Evolutionary conservation across 2,113 vertebrate genomes (phyloP).

Genomic region (Axis porcinus): DNA sequence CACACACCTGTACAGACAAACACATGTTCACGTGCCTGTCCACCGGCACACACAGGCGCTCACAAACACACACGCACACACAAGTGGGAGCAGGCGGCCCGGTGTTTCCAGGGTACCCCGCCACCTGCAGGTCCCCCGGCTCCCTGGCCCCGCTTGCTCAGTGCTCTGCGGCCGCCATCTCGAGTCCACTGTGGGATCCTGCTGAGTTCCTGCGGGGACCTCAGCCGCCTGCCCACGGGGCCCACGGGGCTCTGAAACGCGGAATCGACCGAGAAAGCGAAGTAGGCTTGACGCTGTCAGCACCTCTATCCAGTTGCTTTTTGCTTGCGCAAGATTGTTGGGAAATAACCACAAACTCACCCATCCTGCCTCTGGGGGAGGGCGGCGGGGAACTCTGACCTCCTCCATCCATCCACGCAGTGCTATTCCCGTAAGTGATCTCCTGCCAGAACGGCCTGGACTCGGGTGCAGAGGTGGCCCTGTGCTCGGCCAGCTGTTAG

Average conservation of each 20-base stretch:
- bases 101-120: accelerated
- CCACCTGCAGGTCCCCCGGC: neutral
- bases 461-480: accelerated
- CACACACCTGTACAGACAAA: neutral
- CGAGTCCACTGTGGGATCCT: accelerated
- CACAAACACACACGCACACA: accelerated
- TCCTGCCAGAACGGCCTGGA: neutral
- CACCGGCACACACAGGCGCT: too few relatives aligned
- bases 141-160: neutral
- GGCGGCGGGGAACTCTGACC: neutral
- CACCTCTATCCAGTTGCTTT: neutral
- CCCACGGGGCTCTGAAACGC: accelerated
- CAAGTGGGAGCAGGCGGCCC: too few relatives aligned
- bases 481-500: neutral
- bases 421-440: accelerated
- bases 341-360: neutral
- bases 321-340: too few relatives aligned
- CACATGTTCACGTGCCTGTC: neutral
- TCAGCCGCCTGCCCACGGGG: accelerated
- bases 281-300: too few relatives aligned
- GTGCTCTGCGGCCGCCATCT: accelerated
- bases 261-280: accelerated
- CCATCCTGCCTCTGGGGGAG: accelerated
- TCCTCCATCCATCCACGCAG: neutral
- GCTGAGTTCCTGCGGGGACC: neutral